Percentiles rank a stretch among this genome's conserved stretches.
Evolutionary conservation across 2,113 vertebrate genomes (phyloP).

Genomic region (Hyperopisus bebe): DNA sequence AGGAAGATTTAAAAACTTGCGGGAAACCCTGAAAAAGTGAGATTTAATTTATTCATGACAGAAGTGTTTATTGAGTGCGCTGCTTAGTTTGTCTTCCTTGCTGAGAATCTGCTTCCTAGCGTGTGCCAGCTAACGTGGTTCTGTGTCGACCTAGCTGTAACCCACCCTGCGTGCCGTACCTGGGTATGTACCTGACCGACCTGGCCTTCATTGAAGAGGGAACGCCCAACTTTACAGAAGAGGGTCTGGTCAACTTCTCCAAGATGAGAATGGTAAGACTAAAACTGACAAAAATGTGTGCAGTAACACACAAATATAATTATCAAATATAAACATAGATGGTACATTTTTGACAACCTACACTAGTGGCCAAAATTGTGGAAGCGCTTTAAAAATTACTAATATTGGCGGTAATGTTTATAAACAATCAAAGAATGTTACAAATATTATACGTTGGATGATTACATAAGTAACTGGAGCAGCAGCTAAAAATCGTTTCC

Average conservation of each 20-base stretch:
- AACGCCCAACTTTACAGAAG: constrained; percentile 81
- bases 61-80: not conserved
- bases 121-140: not conserved
- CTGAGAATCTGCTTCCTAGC: not conserved
- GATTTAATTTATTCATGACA: constrained; percentile 21
- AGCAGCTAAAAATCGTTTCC: too few relatives aligned
- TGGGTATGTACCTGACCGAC: constrained; percentile 84
- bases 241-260: constrained; percentile 85
- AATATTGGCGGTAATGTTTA: too few relatives aligned
- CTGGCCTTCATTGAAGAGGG: constrained; percentile 84
- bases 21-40: constrained; percentile 86
- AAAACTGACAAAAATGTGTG: not conserved
- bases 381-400: too few relatives aligned
- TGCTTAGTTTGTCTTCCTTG: not conserved
- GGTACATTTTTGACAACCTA: not conserved
- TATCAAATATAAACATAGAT: not conserved
- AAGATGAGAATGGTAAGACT: constrained; percentile 84
- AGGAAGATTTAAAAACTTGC: constrained; percentile 84
- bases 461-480: too few relatives aligned
- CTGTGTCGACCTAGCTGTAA: constrained; percentile 64
- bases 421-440: too few relatives aligned
- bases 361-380: too few relatives aligned
- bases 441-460: too few relatives aligned
- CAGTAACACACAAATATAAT: not conserved
- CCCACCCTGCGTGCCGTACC: constrained; percentile 78